Evolutionary conservation across 2,888 invertebrate genomes (phyloP), one percentile per base, ranked within the genome.

Genomic region (Phyllotreta cruciferae): DNA sequence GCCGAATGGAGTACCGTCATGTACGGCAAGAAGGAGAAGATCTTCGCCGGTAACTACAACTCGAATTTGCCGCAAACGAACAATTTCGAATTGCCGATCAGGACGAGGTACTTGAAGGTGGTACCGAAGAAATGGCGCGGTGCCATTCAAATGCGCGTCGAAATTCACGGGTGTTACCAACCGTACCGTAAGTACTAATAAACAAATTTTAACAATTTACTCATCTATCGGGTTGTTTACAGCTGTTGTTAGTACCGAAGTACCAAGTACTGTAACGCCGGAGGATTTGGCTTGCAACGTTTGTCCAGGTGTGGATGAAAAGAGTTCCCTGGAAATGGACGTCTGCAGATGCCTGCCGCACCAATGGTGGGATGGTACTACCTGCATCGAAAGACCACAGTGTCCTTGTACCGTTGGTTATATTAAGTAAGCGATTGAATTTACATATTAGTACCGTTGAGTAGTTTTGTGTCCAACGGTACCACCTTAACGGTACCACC

Each of bases 341-440:
- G 79, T 74, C 64, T 90, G 73, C 63, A 81, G 82, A 53, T 88
- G 90, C 73, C 75, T 80, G 42, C 70, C 80, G 56, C 82, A 83
- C 3, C 75, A 84, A 10, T 89, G 85, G 83, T 94, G 90, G 87
- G 88, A 93, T 81, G 94, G 94, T 7, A 83, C 85, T 69, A 81
- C 81, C 64, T 95, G 95, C 79, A 89, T 91, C 5, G 76, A 85
- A 0, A 83, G 88, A 61, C 85, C 87, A 66, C 85, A 91, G 74
- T 95, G 95, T 76, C 91, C 93, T 0, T 95, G 95, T 77, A 82
- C 90, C 45, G 85, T 89, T 64, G 88, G 88, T 13, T 88, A 89
- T 71, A 85, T 90, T 67, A 73, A 82, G 84, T 88, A 79, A 81
- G 83, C 79, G 13, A 38, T 24, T 24, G 24, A 24, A 24, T 4